Evolutionary conservation across 2,888 invertebrate genomes (phyloP).

Genomic region (Ichneumoninae sp.): DNA sequence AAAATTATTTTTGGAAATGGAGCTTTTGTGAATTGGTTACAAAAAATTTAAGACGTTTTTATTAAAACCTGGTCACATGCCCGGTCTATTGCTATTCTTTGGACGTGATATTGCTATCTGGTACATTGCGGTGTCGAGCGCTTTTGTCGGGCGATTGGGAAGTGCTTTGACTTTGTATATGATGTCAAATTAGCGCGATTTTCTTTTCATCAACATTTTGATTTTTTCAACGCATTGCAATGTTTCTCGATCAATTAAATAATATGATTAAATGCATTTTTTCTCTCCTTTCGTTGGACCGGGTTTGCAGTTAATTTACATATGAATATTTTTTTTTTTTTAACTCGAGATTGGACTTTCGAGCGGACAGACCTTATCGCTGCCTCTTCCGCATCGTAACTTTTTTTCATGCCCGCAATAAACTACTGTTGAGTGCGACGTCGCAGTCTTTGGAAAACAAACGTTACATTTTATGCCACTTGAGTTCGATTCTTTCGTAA

Average conservation of each 20-base stretch:
- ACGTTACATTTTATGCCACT: background rate
- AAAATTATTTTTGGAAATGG: background rate
- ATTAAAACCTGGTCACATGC: background rate
- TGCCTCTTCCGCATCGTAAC: background rate
- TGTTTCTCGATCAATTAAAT: background rate
- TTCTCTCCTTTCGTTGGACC: background rate
- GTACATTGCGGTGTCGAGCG: background rate
- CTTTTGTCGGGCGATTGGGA: background rate
- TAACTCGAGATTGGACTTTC: constrained; percentile 11
- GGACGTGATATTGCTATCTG: background rate
- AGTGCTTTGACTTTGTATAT: background rate
- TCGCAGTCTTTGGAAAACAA: background rate
- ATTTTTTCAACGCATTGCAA: background rate
- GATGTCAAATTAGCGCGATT: background rate
- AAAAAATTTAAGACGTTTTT: background rate
- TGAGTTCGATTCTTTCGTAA: background rate
- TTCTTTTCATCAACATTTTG: background rate
- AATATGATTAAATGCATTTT: background rate
- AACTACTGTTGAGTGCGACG: constrained; percentile 5
- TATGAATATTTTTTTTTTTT: constrained; percentile 2
- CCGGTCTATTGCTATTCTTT: background rate
- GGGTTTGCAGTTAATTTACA: background rate
- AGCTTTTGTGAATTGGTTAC: too few species aligned
- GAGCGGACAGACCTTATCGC: constrained; percentile 12
- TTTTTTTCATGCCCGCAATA: constrained; percentile 8